Evolutionary conservation across 2,797 vertebrate species (phyloP).

Genomic region (Varecia variegata): DNA sequence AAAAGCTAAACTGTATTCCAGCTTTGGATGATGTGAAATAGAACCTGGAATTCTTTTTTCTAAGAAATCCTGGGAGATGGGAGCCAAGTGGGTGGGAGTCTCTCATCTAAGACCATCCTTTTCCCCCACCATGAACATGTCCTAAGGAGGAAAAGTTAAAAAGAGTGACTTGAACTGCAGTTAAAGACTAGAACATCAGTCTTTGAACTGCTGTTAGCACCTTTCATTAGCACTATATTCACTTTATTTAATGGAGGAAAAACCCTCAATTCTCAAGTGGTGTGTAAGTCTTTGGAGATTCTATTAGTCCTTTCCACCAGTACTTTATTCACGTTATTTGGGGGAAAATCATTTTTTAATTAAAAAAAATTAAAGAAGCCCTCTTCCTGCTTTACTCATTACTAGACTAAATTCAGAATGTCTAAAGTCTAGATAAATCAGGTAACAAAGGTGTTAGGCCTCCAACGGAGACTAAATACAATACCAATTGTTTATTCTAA

Average conservation of each 20-base stretch:
- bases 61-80: background rate
- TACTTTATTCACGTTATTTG: slow-evolving; percentile 52
- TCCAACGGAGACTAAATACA: background rate
- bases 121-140: background rate
- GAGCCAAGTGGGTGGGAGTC: background rate
- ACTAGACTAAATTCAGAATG: slow-evolving; percentile 20
- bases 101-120: background rate
- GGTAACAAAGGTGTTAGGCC: background rate
- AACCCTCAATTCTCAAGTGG: background rate
- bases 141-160: background rate
- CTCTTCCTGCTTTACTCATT: background rate
- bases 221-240: slow-evolving; percentile 71
- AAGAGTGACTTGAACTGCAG: background rate
- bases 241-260: slow-evolving; percentile 56
- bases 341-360: background rate
- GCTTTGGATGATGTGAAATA: background rate
- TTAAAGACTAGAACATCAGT: background rate
- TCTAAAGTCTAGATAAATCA: background rate
- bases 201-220: slow-evolving; percentile 26
- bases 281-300: background rate
- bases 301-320: slow-evolving; percentile 44
- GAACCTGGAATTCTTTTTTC: background rate
- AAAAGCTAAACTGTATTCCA: background rate
- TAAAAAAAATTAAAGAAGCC: background rate
- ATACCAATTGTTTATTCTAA: background rate